phyloP scores from a whole-genome alignment of 2,113 vertebrate genomes.

The Gorsachius goisagi region DNA sequence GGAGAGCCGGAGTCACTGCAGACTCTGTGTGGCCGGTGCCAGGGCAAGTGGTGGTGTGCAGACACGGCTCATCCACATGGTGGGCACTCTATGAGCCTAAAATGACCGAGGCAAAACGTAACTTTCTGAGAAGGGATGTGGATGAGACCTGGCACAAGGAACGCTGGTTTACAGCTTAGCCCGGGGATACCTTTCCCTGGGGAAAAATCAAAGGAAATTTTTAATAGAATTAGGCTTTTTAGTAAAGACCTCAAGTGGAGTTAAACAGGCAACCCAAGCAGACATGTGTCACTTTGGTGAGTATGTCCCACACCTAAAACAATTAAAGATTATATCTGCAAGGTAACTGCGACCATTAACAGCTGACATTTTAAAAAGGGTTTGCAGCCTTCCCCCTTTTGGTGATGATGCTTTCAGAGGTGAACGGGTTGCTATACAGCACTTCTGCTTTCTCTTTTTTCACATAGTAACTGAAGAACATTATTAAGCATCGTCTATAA shows the following conservation, averaged over 20 bases:
- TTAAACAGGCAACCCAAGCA: background rate
- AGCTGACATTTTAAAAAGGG: background rate
- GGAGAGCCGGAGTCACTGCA: background rate
- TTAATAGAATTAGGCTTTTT: background rate
- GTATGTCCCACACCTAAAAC: background rate
- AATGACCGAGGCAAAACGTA: background rate
- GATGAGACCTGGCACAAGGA: background rate
- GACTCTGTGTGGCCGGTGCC: fast-evolving
- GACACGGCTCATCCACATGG: background rate
- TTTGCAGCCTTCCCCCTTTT: background rate
- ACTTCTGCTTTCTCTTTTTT: background rate
- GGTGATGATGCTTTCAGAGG: background rate
- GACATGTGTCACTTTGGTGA: background rate
- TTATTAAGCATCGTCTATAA: background rate
- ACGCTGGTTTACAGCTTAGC: background rate
- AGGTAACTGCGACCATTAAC: background rate
- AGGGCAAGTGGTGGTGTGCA: background rate
- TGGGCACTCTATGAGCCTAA: background rate
- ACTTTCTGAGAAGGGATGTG: background rate
- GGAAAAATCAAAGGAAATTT: background rate
- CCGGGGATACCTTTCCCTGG: background rate
- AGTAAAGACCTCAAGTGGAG: background rate
- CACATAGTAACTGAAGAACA: background rate
- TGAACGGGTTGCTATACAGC: background rate
- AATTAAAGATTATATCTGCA: background rate